Base-by-base conservation (phyloP, 2,113 vertebrate genomes). In the Onychorhynchus coronatus region DNA sequence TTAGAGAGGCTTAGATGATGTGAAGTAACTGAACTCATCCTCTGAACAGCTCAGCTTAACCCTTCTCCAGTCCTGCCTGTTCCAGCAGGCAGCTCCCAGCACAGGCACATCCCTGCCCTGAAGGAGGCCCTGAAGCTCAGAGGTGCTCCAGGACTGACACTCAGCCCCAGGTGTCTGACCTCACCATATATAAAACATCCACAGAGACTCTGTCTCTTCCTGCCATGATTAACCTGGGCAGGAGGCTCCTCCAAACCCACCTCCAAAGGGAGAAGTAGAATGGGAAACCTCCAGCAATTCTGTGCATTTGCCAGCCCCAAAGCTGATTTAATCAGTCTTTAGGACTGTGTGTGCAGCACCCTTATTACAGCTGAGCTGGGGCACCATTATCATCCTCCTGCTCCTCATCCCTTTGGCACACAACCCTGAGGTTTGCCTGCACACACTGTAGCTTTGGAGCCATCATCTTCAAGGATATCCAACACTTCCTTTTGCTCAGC, bases 1-100 rank as follows among this genome's bases (percentile, higher is more conserved):
- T 96, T 77, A 97, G 92, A 89, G 74, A 85, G 79, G 71, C 90
- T 97, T 78, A 77, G 82, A 93, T 52, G 75, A 77, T 88, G 88
- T 55, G 93, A 74, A 90, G 93, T 59, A 88, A 94, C 94, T 74
- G 83, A 80, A 80, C 85, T 81, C 82, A 44, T 85, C 91, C 85
- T 80, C 58, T 70, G 88, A 80, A 31, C 46, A 41, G 42, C 46
- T 47, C 87, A 76, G 87, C 49, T 87, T 35, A 72, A 82, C 63
- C 63, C 88, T 50, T 88, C 72, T 44, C 35, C 47, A 8, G 12
- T 8, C 49, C 56, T 56, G 70, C 39, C 41, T 62, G 18, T 14
- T 46, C 22, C 78, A 58, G 77, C 56, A 86, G 61, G 65, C 78
- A 47, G 58, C 30, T 92, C 49, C 63, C 75, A 18, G 66, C 3